phyloP scores from a whole-genome alignment of 2,888 invertebrate genomes.

The Thymelicus lineola region DNA sequence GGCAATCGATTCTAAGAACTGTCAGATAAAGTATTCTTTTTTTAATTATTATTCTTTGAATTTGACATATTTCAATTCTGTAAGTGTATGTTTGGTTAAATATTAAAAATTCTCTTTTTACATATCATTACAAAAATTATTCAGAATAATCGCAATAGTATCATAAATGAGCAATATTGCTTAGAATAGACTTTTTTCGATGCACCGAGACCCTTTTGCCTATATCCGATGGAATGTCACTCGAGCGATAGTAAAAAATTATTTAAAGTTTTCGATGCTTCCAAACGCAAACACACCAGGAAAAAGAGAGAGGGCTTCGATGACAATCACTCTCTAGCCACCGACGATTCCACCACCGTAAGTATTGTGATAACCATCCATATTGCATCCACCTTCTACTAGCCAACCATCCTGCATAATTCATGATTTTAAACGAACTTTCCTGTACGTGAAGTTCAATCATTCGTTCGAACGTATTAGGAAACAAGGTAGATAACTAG shows the following conservation, averaged over 20 bases:
- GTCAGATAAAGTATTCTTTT: constrained; percentile 55
- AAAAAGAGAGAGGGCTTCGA: constrained; percentile 65
- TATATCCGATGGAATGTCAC: constrained; percentile 74
- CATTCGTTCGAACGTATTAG: too few species aligned
- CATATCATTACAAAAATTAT: constrained; percentile 46
- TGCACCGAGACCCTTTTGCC: constrained; percentile 60
- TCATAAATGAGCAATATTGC: constrained; percentile 52
- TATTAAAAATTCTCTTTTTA: constrained; percentile 56
- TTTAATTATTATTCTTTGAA: constrained; percentile 64
- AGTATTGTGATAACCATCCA: constrained; percentile 51
- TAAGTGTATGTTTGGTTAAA: constrained; percentile 64
- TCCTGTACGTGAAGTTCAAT: too few species aligned
- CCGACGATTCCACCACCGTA: constrained; percentile 71
- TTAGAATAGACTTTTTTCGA: constrained; percentile 54
- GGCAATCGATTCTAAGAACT: constrained; percentile 34
- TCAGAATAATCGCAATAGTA: constrained; percentile 50
- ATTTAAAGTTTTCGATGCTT: constrained; percentile 73
- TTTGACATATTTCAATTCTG: constrained; percentile 56
- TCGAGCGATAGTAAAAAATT: constrained; percentile 76
- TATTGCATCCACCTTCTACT: too few species aligned
- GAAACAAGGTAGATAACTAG: too few species aligned
- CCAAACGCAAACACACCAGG: constrained; percentile 63
- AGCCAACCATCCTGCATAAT: too few species aligned
- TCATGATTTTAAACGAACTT: too few species aligned
- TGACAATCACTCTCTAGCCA: constrained; percentile 63